Evolutionary conservation across 2,113 vertebrate genomes (phyloP).

Genomic region (Potamarius usumacintae): DNA sequence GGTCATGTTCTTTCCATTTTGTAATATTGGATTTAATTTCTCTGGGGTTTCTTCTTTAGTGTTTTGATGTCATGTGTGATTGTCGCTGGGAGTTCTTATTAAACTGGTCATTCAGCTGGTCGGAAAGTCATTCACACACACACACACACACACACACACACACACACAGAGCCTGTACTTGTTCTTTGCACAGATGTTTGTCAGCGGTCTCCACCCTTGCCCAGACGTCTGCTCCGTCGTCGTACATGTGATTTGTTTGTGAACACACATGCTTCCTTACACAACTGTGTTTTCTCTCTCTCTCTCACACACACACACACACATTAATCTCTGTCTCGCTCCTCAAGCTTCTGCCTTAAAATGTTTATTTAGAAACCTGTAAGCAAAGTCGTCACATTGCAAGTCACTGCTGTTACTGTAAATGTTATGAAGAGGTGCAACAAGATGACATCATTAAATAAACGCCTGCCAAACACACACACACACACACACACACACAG

Average conservation of each 20-base stretch:
- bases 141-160: not conserved
- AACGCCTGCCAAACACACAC: too few species aligned
- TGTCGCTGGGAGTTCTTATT: not conserved
- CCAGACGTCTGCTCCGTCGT: not conserved
- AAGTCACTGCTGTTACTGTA: not conserved
- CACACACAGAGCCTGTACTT: not conserved
- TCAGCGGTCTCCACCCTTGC: conserved; percentile 18
- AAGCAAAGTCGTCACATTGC: not conserved
- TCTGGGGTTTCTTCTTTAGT: not conserved
- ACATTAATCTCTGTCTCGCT: not conserved
- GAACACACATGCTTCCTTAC: not conserved
- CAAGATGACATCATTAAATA: not conserved
- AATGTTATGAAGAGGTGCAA: not conserved
- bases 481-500: too few species aligned
- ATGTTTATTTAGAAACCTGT: not conserved
- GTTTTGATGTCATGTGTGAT: not conserved
- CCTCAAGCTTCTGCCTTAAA: not conserved
- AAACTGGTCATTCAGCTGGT: not conserved
- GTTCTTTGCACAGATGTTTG: not conserved
- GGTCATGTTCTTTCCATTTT: not conserved
- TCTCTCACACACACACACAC: not conserved
- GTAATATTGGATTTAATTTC: not conserved
- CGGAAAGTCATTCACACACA: not conserved
- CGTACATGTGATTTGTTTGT: not conserved
- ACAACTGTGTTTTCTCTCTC: not conserved